Evolutionary conservation across 2,797 vertebrate genomes (phyloP).

Genomic region (Poeciliopsis infans): DNA sequence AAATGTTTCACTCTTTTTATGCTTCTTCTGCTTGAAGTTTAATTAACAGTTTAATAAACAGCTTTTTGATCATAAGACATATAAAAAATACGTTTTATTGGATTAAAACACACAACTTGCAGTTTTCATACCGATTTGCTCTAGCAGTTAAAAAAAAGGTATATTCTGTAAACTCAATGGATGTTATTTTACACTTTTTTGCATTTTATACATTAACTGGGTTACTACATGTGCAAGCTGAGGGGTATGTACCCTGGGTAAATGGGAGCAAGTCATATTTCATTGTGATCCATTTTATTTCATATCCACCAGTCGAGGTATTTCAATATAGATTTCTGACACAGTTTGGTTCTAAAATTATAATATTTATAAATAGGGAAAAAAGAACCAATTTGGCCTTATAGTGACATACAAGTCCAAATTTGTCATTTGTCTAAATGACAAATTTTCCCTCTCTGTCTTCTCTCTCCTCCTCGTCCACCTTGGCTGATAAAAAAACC

Average conservation of each 20-base stretch:
- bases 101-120: not conserved
- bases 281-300: not conserved
- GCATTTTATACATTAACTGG: not conserved
- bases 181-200: not conserved
- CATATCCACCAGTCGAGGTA: not conserved
- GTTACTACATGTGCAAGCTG: not conserved
- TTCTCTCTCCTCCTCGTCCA: no score
- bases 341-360: not conserved
- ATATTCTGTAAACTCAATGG: not conserved
- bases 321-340: not conserved
- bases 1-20: not conserved
- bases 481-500: not conserved
- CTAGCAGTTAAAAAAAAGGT: not conserved
- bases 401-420: not conserved
- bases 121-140: not conserved
- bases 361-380: not conserved
- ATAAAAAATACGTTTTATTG: not conserved
- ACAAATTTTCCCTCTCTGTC: no score
- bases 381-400: not conserved
- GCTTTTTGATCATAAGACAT: not conserved
- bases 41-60: not conserved
- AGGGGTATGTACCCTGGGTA: not conserved
- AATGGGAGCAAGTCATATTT: not conserved
- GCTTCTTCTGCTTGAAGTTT: not conserved
- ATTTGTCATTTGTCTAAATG: not conserved